These are phyloP conservation scores for Vandiemenella viatica DNA, from an alignment of 2,888 invertebrate genomes.

Conservation along the genomic window DNA sequence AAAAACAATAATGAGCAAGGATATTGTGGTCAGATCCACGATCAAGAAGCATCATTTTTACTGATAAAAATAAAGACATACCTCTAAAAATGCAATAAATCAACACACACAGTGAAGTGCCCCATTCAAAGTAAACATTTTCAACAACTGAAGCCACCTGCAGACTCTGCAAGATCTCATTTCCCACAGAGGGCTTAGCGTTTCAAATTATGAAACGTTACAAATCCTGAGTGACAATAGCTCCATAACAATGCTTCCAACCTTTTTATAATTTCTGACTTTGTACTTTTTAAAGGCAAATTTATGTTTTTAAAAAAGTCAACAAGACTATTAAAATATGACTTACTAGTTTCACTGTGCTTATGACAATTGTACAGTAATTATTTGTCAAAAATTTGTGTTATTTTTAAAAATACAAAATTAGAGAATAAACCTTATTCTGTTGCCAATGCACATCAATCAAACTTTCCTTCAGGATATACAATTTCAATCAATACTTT, in stretches of 20 bases:
- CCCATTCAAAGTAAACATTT: slow-evolving; percentile 3
- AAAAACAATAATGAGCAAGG: slow-evolving; percentile 16
- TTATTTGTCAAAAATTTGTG: slow-evolving; percentile 7
- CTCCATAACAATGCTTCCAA: slow-evolving; percentile 16
- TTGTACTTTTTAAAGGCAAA: slow-evolving; percentile 18
- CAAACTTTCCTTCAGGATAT: not conserved
- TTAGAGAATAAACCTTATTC: slow-evolving; percentile 10
- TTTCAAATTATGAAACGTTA: slow-evolving; percentile 3
- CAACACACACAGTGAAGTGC: slow-evolving; percentile 6
- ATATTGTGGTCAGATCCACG: slow-evolving; percentile 16
- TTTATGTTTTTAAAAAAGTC: slow-evolving; percentile 15
- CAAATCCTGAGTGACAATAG: slow-evolving; percentile 15
- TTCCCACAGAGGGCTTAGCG: not conserved
- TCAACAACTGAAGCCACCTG: not conserved
- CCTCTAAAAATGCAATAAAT: slow-evolving; percentile 9
- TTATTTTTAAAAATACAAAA: slow-evolving; percentile 13
- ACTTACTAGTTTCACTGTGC: slow-evolving; percentile 11
- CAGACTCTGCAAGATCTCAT: not conserved
- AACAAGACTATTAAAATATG: slow-evolving; percentile 16
- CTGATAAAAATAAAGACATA: slow-evolving; percentile 10
- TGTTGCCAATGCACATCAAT: slow-evolving; percentile 1
- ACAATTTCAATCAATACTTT: slow-evolving; percentile 3
- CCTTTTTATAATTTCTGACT: slow-evolving; percentile 14
- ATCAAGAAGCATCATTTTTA: slow-evolving; percentile 5
- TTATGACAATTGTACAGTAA: slow-evolving; percentile 5